Evolutionary conservation across 2,888 invertebrate species (phyloP).

Genomic region (Colletes collaris): DNA sequence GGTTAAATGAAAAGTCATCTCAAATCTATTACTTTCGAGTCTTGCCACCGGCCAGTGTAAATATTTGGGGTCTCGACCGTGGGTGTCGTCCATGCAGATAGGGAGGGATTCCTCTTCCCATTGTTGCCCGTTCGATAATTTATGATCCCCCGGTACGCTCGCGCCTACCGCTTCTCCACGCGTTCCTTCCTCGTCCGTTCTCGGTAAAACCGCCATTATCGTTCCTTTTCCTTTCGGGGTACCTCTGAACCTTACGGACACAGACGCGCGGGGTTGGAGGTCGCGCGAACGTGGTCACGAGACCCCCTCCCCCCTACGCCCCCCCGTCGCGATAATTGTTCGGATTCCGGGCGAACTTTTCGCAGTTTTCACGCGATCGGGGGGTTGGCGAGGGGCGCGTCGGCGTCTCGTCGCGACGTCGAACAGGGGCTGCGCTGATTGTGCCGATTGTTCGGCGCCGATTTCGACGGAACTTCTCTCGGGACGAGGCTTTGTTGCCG

Average conservation of each 20-base stretch:
- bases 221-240: neutral
- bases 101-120: slow-evolving; percentile 57
- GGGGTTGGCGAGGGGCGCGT: slow-evolving; percentile 16
- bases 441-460: slow-evolving; percentile 68
- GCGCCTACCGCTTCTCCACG: slow-evolving; percentile 36
- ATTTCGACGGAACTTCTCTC: slow-evolving; percentile 50
- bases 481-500: slow-evolving; percentile 58
- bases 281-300: slow-evolving; percentile 7
- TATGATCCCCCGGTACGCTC: slow-evolving; percentile 63
- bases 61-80: slow-evolving; percentile 68
- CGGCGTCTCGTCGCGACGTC: slow-evolving; percentile 22
- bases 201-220: neutral
- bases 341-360: slow-evolving; percentile 59
- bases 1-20: slow-evolving; percentile 75
- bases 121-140: slow-evolving; percentile 71
- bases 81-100: slow-evolving; percentile 61
- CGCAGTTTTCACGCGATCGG: slow-evolving; percentile 62
- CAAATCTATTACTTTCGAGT: slow-evolving; percentile 74
- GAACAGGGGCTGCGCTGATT: slow-evolving; percentile 52
- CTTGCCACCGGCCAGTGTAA: slow-evolving; percentile 73
- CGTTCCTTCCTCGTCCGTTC: slow-evolving; percentile 3
- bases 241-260: too few species aligned
- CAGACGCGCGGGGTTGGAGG: neutral
- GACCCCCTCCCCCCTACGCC: slow-evolving; percentile 31
- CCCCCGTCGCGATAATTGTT: slow-evolving; percentile 67